phyloP scores from a whole-genome alignment of 92 coral and sea anemone genomes.

The Actinostola sp. region DNA sequence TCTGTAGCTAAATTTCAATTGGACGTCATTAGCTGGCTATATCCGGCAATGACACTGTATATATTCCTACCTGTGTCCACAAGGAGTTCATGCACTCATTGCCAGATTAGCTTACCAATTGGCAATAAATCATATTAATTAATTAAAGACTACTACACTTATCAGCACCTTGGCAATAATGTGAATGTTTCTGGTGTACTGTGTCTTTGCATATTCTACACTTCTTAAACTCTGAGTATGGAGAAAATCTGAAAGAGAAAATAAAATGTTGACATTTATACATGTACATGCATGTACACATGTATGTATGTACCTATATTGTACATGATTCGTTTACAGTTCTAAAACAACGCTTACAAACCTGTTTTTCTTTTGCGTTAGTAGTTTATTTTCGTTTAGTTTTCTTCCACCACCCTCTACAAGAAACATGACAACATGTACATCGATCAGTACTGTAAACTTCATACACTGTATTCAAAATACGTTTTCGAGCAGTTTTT shows the following conservation, averaged over 20 bases:
- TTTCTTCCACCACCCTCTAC: slow-evolving; percentile 95
- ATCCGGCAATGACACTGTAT: no score
- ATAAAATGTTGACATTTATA: background rate
- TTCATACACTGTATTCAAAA: background rate
- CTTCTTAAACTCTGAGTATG: slow-evolving; percentile 88
- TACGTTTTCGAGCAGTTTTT: slow-evolving; percentile 55
- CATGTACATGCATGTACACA: no score
- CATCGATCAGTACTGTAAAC: no score
- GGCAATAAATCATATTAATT: no score
- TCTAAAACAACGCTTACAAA: slow-evolving; percentile 59
- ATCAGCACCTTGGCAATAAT: slow-evolving; percentile 92
- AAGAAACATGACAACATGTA: slow-evolving; percentile 5
- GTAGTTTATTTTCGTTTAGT: slow-evolving; percentile 86
- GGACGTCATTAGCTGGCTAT: no score
- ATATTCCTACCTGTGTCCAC: no score
- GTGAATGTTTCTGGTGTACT: slow-evolving; percentile 93
- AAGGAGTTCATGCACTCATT: no score
- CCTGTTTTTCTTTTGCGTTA: slow-evolving; percentile 98
- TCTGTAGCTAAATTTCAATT: background rate
- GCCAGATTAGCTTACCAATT: no score
- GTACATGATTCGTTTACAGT: background rate
- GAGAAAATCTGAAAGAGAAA: slow-evolving; percentile 74
- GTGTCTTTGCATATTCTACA: slow-evolving; percentile 93
- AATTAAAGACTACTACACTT: no score
- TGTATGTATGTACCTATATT: no score